Percentiles rank a stretch among this genome's conserved stretches.
phyloP scores from a whole-genome alignment of 2,797 vertebrate species.

The Sphenopsis melanotis region DNA sequence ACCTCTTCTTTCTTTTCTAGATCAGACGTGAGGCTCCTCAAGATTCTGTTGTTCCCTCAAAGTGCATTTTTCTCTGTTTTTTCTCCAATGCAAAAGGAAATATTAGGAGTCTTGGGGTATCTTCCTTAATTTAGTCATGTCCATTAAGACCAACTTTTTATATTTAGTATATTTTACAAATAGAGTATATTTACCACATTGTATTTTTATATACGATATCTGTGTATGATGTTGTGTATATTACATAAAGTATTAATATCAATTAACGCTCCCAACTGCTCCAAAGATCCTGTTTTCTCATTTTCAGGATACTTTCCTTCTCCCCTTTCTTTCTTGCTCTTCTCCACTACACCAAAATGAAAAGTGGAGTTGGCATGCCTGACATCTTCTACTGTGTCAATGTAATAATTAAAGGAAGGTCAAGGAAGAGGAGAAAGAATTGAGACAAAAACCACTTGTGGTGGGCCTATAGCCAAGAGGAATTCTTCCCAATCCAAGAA shows the following conservation, averaged over 20 bases:
- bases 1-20: not conserved
- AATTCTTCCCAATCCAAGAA: not conserved
- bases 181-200: not conserved
- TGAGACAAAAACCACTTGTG: not conserved
- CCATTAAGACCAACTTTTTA: not conserved
- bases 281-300: not conserved
- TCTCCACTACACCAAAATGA: not conserved
- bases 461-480: not conserved
- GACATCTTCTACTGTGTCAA: not conserved
- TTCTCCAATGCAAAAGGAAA: not conserved
- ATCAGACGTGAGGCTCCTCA: not conserved
- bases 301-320: not conserved
- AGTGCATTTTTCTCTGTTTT: not conserved
- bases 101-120: not conserved
- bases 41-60: not conserved
- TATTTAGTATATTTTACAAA: not conserved
- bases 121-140: not conserved
- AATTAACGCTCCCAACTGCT: not conserved
- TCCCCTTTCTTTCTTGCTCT: not conserved
- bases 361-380: not conserved
- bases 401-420: not conserved
- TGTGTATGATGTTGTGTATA: not conserved
- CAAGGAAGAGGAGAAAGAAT: not conserved
- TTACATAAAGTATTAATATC: not conserved
- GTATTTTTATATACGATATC: not conserved